Base-by-base conservation (phyloP, 2,888 invertebrate genomes). In the Tortrix viridana region DNA sequence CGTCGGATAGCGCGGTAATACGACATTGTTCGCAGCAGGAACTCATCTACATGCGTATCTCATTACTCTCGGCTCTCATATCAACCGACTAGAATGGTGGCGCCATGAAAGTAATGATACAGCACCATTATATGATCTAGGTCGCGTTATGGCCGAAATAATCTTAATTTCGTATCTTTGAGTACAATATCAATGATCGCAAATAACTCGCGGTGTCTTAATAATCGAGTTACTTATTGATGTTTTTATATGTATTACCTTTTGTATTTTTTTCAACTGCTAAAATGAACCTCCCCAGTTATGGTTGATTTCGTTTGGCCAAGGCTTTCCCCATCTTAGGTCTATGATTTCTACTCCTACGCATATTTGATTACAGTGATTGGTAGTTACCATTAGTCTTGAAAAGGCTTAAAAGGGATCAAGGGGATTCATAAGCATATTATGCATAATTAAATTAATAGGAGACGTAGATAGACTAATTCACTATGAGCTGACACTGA, bases 21-120 rank as follows among this genome's bases (percentile, higher is more conserved):
- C 70, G 72, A 82, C 84, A 85, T 85, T 81, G 83, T 86, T 82
- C 82, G 60, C 83, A 78, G 82, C 82, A 71, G 82, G 80, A 58
- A 63, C 74, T 74, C 74, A 77, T 82, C 80, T 81, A 73, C 79
- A 80, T 76, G 73, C 70, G 77, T 81, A 82, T 84, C 80, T 80
- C 76, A 79, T 83, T 88, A 82, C 84, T 77, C 78, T 82, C 79
- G 74, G 73, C 69, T 70, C 69, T 70, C 72, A 75, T 74, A 77
- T 76, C 73, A 65, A 59, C 72, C 71, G 71, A 68, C 72, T 71
- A 68, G 69, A 74, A 71, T 56, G 66, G 63, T 70, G 77, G 75
- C 74, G 76, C 77, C 76, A 69, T 58, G 32, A 68, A 58, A 62
- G 69, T 72, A 74, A 74, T 73, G 69, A 73, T 71, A 65, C 57